Evolutionary conservation across 64 coral and sea anemone genomes (phyloP).

Genomic region (Montipora sp.): DNA sequence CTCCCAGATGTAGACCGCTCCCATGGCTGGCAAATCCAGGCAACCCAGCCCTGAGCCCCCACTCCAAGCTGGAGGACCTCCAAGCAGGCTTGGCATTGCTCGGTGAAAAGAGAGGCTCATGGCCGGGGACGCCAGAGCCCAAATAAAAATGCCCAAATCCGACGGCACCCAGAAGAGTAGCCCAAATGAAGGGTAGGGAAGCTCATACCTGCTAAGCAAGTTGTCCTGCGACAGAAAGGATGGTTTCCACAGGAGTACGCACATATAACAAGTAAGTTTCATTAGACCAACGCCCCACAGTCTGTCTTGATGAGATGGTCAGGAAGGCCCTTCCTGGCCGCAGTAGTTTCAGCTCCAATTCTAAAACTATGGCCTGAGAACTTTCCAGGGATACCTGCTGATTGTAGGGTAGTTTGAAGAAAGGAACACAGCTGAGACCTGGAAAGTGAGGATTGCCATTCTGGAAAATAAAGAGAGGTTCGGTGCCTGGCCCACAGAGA

Average conservation of each 20-base stretch:
- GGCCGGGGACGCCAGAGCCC: neutral
- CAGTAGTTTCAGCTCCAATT: too few relatives aligned
- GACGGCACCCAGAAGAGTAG: neutral
- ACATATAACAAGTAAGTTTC: constrained; percentile 12
- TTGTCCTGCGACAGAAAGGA: neutral
- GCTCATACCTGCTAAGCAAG: neutral
- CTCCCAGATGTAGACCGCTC: too few relatives aligned
- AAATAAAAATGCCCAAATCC: neutral
- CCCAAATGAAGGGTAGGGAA: neutral
- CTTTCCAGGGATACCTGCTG: too few relatives aligned
- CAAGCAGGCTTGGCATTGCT: neutral
- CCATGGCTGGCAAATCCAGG: too few relatives aligned
- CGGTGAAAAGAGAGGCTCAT: neutral
- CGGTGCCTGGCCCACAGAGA: neutral
- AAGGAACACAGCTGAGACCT: too few relatives aligned
- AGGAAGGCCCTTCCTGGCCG: too few relatives aligned
- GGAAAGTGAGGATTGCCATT: too few relatives aligned
- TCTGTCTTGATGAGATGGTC: too few relatives aligned
- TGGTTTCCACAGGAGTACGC: neutral
- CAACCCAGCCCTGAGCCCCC: neutral
- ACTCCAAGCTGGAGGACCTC: constrained; percentile 1
- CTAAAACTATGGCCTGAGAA: too few relatives aligned
- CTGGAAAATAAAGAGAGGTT: too few relatives aligned
- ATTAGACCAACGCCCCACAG: neutral
- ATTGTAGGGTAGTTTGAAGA: too few relatives aligned